Percentiles rank a stretch among this genome's conserved stretches.
Evolutionary conservation across 2,797 vertebrate genomes (phyloP).

Genomic region (Eulemur rubriventer): DNA sequence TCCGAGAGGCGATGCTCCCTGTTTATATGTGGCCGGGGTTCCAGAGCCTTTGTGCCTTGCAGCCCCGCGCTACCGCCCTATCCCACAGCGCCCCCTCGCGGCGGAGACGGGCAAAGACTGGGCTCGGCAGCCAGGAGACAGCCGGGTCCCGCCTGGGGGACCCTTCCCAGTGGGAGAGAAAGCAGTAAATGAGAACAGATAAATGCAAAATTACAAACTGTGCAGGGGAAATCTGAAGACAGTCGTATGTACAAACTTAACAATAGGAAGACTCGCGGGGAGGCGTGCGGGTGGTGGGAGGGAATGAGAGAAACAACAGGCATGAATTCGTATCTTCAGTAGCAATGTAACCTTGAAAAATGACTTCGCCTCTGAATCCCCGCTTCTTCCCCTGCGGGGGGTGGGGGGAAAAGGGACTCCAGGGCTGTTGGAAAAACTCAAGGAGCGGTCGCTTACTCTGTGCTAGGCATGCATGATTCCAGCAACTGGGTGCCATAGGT

Average conservation of each 20-base stretch:
- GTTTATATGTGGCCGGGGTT: not conserved
- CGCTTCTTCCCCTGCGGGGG: not conserved
- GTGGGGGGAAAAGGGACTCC: not conserved
- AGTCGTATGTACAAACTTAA: not conserved
- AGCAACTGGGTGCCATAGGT: too few species aligned
- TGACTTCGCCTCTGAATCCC: not conserved
- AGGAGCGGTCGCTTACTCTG: not conserved
- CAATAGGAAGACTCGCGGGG: not conserved
- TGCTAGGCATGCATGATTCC: not conserved
- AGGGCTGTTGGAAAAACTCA: not conserved
- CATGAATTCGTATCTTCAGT: not conserved
- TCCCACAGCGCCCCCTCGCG: not conserved
- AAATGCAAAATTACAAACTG: not conserved
- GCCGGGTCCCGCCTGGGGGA: not conserved
- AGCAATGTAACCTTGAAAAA: not conserved
- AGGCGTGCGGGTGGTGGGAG: not conserved
- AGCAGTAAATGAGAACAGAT: fast-evolving
- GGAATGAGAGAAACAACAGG: not conserved
- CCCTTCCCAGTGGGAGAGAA: not conserved
- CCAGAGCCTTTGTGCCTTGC: not conserved
- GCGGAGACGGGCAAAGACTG: not conserved
- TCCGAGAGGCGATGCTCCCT: not conserved
- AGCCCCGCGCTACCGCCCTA: not conserved
- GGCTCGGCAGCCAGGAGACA: not conserved
- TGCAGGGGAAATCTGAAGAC: not conserved